A percentile compares a stretch with the other conserved stretches of the same genome.
phyloP scores from a whole-genome alignment of 2,888 invertebrate genomes.

The Eristalis intricaria region DNA sequence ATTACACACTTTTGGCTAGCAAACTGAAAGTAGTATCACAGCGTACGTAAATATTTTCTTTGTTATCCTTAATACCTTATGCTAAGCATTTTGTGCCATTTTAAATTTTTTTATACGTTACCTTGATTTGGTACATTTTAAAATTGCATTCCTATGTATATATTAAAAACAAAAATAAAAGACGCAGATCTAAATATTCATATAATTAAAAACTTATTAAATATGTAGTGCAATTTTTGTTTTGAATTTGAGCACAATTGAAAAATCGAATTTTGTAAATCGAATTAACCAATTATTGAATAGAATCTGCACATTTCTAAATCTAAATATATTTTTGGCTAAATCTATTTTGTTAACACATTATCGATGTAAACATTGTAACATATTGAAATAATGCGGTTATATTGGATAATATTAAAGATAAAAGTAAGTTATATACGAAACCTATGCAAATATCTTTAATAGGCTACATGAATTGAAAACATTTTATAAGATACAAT shows the following conservation, averaged over 20 bases:
- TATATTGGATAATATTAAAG: constrained; percentile 41
- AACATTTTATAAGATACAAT: constrained; percentile 56
- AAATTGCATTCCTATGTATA: constrained; percentile 60
- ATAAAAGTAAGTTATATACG: constrained; percentile 43
- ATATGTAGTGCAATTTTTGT: constrained; percentile 61
- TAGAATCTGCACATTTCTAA: constrained; percentile 61
- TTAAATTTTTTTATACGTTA: constrained; percentile 12
- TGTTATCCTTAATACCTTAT: constrained; percentile 16
- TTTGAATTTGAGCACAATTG: constrained; percentile 58
- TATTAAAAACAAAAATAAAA: constrained; percentile 17
- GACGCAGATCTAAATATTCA: constrained; percentile 7
- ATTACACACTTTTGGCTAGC: background rate
- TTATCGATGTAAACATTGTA: constrained; percentile 51
- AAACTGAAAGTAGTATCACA: background rate
- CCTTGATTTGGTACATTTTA: constrained; percentile 16
- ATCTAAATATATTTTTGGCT: constrained; percentile 27
- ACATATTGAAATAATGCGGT: constrained; percentile 37
- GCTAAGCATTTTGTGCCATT: constrained; percentile 55
- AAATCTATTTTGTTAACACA: constrained; percentile 42
- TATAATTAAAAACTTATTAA: background rate
- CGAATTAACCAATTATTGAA: constrained; percentile 57
- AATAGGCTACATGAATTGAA: constrained; percentile 58
- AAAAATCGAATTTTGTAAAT: constrained; percentile 66
- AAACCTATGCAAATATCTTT: constrained; percentile 52
- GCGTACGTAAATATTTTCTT: constrained; percentile 4